Conservation (phyloP, 2,113 vertebrate species). For the Garra rufa region DNA sequence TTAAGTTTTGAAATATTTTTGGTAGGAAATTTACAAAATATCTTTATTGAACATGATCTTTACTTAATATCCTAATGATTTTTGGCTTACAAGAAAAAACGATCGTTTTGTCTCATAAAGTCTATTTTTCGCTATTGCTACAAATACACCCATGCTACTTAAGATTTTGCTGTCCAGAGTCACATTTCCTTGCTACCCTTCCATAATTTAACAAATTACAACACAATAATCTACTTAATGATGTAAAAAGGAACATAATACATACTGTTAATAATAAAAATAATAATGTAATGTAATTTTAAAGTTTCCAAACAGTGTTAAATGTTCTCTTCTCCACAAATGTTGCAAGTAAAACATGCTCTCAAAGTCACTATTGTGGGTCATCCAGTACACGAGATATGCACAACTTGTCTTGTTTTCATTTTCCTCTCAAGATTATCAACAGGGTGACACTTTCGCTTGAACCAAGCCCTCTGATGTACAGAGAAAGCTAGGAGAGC, state of each 20-base stretch:
- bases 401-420: slow-evolving; percentile 6
- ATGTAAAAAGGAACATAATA: neutral
- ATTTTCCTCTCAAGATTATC: slow-evolving; percentile 8
- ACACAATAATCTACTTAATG: neutral
- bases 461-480: neutral
- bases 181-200: neutral
- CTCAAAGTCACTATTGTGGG: neutral
- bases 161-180: too few species aligned
- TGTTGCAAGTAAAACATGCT: neutral
- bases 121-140: too few species aligned
- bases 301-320: neutral
- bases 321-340: neutral
- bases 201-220: neutral
- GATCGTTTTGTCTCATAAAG: too few species aligned
- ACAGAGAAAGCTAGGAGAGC: neutral
- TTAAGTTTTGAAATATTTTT: too few species aligned
- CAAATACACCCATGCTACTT: too few species aligned
- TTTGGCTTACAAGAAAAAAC: too few species aligned
- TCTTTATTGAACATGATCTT: too few species aligned
- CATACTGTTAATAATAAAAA: neutral
- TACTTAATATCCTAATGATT: too few species aligned
- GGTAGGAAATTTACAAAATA: too few species aligned
- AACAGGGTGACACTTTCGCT: slow-evolving; percentile 23
- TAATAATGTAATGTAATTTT: neutral
- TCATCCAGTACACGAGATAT: neutral